phyloP scores from a whole-genome alignment of 2,888 invertebrate species.

The Lasioglossum oenotherae region DNA sequence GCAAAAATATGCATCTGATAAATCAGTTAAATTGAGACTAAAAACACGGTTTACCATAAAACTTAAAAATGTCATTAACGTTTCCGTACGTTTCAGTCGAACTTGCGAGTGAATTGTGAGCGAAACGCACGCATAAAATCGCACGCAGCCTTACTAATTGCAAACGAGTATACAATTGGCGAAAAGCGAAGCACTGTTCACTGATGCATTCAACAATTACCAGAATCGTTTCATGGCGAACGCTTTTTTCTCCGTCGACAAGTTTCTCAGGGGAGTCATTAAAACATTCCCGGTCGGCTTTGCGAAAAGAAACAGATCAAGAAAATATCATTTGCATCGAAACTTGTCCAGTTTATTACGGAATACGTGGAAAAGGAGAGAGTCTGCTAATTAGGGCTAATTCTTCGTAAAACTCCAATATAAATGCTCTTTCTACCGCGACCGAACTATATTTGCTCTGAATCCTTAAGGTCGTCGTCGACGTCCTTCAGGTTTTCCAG shows the following conservation, averaged over 20 bases:
- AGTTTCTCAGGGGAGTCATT: not conserved
- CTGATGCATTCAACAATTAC: not conserved
- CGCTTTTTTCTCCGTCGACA: not conserved
- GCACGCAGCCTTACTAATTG: not conserved
- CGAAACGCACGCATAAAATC: not conserved
- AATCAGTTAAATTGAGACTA: too few species aligned
- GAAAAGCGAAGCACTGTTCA: not conserved
- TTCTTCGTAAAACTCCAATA: conserved; percentile 3
- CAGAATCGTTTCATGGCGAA: conserved; percentile 5
- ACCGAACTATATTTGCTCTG: not conserved
- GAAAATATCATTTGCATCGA: conserved; percentile 18
- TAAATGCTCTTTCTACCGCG: not conserved
- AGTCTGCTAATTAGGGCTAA: conserved; percentile 10
- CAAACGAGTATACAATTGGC: not conserved
- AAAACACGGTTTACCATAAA: not conserved
- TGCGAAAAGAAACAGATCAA: conserved; percentile 8
- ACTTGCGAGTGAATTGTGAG: not conserved
- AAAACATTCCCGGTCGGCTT: not conserved
- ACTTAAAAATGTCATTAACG: not conserved
- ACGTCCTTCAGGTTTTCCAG: not conserved
- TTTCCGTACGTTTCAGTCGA: not conserved
- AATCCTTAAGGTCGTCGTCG: not conserved
- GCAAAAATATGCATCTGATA: too few species aligned
- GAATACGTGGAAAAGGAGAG: conserved; percentile 16
- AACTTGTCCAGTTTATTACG: conserved; percentile 14